phyloP scores from a whole-genome alignment of 2,888 invertebrate genomes.

The Poecilus cupreus region DNA sequence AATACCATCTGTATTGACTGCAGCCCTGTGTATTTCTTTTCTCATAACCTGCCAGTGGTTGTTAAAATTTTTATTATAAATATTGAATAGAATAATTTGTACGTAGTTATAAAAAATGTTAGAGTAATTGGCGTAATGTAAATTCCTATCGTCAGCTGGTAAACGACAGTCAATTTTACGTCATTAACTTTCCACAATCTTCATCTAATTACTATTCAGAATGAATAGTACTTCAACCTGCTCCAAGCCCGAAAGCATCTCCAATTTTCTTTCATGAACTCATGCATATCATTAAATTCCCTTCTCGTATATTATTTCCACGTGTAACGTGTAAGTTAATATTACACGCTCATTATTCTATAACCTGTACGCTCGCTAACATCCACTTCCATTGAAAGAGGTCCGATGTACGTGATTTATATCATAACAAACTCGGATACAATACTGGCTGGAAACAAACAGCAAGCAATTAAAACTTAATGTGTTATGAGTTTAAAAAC shows the following conservation, averaged over 20 bases:
- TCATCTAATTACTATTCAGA: neutral
- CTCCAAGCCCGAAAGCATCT: neutral
- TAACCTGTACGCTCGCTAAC: neutral
- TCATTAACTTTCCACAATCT: neutral
- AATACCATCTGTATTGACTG: too few species aligned
- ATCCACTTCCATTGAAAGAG: neutral
- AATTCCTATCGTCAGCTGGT: neutral
- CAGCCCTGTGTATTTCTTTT: too few species aligned
- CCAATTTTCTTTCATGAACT: neutral
- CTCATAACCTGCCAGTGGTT: too few species aligned
- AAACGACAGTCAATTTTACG: neutral
- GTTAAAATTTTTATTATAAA: too few species aligned
- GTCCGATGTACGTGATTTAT: neutral
- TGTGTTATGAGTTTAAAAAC: neutral
- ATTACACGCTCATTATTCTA: neutral
- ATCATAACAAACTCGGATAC: neutral
- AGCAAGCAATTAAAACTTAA: constrained; percentile 22
- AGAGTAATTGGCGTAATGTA: neutral
- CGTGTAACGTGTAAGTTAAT: constrained; percentile 17
- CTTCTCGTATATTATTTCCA: constrained; percentile 3
- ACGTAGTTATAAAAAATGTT: too few species aligned
- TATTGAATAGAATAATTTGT: too few species aligned
- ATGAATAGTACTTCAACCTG: neutral
- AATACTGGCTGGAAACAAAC: constrained; percentile 1
- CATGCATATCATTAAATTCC: neutral